Evolutionary conservation across 2,888 invertebrate genomes (phyloP), one percentile per base, ranked within the genome.

Genomic region (Conops quadrifasciatus): DNA sequence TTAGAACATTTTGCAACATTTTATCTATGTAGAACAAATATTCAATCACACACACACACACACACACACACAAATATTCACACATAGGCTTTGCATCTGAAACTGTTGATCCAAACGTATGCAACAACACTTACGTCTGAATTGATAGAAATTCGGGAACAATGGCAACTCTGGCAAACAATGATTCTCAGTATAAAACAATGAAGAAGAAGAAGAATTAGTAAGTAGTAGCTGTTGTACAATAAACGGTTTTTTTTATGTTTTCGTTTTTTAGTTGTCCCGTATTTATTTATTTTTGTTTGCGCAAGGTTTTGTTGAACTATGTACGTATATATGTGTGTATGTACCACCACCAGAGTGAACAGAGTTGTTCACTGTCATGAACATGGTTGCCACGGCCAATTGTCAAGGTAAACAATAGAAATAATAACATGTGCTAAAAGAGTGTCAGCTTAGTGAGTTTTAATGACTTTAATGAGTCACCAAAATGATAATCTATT

Each of bases 281-380:
- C 15, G 49, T 30, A 16, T 51, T 51, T 66, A 19, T 28, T 36
- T 36, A 28, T 65, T 26, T 56, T 5, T n/a, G 9, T 67, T 24
- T 11, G 26, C 43, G 5, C 43, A 2, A 9, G 47, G 58, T 58
- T 24, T 1, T n/a, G 51, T 30, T 19, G 49, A 43, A 36, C 36
- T 36, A 36, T 4, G 5, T 7, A 4, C 36, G 9, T 9, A 4
- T 7, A 36, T 9, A 36, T 9, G 5, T 7, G 4, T 9, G 9
- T 36, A 36, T 7, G 5, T 36, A 36, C 9, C 36, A 36, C 36
- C 36, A 36, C 5, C 36, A 36, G 36, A 19, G 67, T 59, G n/a
- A n/a, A n/a, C 16, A 49, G 15, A 19, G 67, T 59, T 36, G 56
- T 70, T 70, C 70, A 70, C 30, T 70, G 70, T 64, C 70, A 63